Evolutionary conservation across 2,113 vertebrate genomes (phyloP).

Genomic region (Protobothrops mucrosquamatus): DNA sequence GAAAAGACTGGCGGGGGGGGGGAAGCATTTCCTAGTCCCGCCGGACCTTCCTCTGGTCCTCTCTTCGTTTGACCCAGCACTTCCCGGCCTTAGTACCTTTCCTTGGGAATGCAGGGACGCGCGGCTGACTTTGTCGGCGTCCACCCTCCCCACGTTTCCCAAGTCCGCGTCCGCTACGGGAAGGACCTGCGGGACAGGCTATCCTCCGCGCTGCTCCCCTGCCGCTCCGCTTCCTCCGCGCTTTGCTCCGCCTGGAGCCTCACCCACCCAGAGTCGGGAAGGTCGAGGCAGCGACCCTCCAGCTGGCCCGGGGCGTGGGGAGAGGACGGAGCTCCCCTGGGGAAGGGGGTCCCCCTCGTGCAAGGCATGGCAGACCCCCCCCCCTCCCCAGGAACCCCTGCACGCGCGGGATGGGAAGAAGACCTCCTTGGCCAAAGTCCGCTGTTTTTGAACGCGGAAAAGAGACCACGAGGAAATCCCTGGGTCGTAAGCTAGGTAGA

Average conservation of each 20-base stretch:
- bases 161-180: neutral
- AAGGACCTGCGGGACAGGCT: no score
- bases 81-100: no score
- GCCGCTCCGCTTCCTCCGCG: no score
- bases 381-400: neutral
- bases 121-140: no score
- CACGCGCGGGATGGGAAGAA: neutral
- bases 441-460: neutral
- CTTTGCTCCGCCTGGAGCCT: neutral
- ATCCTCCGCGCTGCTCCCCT: no score
- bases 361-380: no score
- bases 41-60: no score
- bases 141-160: neutral
- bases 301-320: neutral
- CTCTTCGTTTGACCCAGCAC: no score
- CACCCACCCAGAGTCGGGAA: neutral
- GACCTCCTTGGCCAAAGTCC: neutral
- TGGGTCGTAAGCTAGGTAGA: neutral
- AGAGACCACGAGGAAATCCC: neutral
- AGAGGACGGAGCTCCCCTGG: no score
- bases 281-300: neutral
- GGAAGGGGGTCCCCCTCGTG: no score
- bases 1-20: neutral
- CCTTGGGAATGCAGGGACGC: no score
- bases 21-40: no score